Conservation (phyloP, 2,797 vertebrate species). For the Falco concolor region DNA sequence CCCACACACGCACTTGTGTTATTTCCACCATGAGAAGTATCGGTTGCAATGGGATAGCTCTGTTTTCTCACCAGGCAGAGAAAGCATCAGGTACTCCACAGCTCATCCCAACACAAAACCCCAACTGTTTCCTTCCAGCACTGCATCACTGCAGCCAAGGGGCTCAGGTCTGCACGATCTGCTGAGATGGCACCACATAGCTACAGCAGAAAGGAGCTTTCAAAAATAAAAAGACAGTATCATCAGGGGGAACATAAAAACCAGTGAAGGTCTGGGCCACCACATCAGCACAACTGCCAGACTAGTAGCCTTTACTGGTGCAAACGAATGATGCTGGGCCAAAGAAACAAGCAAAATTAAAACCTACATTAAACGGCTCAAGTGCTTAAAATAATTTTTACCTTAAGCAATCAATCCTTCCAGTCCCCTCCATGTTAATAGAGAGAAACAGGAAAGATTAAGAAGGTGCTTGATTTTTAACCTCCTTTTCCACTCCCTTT, state of each 20-base stretch:
- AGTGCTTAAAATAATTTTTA: neutral
- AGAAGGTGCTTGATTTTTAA: neutral
- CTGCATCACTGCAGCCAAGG: fast-evolving
- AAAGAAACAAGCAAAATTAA: neutral
- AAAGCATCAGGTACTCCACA: neutral
- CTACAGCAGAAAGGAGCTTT: neutral
- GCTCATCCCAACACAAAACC: neutral
- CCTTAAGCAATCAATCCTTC: neutral
- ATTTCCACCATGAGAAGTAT: neutral
- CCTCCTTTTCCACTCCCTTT: neutral
- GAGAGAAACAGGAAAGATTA: neutral
- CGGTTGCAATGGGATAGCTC: neutral
- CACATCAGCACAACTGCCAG: neutral
- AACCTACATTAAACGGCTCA: neutral
- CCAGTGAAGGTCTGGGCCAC: neutral
- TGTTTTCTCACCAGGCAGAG: neutral
- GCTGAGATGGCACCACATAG: neutral
- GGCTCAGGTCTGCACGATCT: fast-evolving
- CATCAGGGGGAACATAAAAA: neutral
- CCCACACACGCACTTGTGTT: fast-evolving
- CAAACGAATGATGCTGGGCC: fast-evolving
- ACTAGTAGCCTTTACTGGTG: neutral
- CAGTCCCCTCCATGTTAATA: no score
- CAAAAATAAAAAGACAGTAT: neutral
- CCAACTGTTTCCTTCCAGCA: neutral